Base-by-base conservation (phyloP, 2,113 vertebrate species). In the Bujurquina vittata region DNA sequence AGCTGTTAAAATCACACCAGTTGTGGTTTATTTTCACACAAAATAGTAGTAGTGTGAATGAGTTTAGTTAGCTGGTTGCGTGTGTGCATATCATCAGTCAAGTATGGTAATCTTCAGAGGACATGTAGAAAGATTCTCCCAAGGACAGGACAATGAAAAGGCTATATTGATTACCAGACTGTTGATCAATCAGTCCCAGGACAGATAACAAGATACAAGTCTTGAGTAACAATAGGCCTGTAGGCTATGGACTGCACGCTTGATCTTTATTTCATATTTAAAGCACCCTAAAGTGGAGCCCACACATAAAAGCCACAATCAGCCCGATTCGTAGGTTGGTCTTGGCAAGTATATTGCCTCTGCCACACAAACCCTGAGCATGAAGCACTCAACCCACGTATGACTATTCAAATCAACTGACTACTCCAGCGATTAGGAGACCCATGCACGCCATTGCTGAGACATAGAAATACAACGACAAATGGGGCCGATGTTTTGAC, bases 141-240 rank as follows among this genome's bases (percentile, higher is more conserved):
- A 94, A 94, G 93, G 93, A 94, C 90, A 77, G 84, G 85, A 87
- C 87, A 89, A 88, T 92, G 74, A 92, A 93, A 91, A 88, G 87
- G 76, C 84, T 73, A 57, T 83, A 95, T 93, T 88, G 93, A 95
- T 94, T 85, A 87, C 52, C 75, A 57, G 54, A 84, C 63, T 15
- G 54, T 79, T 91, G 89, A 95, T 94, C 90, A 90, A 91, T 94
- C 76, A 63, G 81, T 88, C 88, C 81, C 89, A 84, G 83, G 89
- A 77, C 76, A 81, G 86, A 90, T 93, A 86, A 93, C 91, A 94
- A 91, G 89, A 85, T 91, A 88, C 87, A 91, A 84, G 90, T 87
- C 89, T 84, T 85, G 82, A 43, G 81, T 81, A 87, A 91, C 90
- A 91, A 92, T 87, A 74, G 88, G 31, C 58, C 74, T 89, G 84